Conservation (phyloP, 2,113 vertebrate species). For the Alectura lathami region DNA sequence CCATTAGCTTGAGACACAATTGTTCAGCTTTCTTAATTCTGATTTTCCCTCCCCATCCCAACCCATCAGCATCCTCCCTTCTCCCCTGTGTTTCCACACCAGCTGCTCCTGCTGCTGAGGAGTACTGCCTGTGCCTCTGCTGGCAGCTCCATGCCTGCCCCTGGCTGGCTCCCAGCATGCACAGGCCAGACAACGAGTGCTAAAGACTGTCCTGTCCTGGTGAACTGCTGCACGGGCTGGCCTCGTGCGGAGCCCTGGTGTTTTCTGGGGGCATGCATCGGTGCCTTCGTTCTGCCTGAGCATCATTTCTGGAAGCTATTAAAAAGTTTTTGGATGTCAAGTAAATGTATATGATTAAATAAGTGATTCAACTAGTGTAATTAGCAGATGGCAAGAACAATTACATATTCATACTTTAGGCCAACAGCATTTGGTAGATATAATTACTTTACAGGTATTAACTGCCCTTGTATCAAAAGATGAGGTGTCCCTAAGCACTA, state of each 20-base stretch:
- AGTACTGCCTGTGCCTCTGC: neutral
- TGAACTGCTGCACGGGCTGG: neutral
- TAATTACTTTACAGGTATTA: constrained; percentile 86
- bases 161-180: neutral
- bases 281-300: neutral
- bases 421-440: constrained; percentile 83
- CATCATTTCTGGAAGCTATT: constrained; percentile 63
- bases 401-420: constrained; percentile 80
- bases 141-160: neutral
- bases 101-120: neutral
- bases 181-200: neutral
- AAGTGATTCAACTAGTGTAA: constrained; percentile 77
- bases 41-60: neutral
- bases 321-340: constrained; percentile 70
- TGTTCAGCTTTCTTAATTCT: neutral
- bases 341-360: constrained; percentile 76
- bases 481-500: constrained; percentile 63
- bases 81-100: neutral
- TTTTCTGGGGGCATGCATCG: neutral
- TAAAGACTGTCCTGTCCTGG: neutral
- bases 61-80: neutral
- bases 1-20: neutral
- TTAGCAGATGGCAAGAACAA: constrained; percentile 83
- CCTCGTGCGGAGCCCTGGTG: neutral
- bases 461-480: constrained; percentile 71